These are phyloP conservation scores for Anabacerthia variegaticeps DNA, from an alignment of 2,797 vertebrate genomes.

Conservation along the genomic window DNA sequence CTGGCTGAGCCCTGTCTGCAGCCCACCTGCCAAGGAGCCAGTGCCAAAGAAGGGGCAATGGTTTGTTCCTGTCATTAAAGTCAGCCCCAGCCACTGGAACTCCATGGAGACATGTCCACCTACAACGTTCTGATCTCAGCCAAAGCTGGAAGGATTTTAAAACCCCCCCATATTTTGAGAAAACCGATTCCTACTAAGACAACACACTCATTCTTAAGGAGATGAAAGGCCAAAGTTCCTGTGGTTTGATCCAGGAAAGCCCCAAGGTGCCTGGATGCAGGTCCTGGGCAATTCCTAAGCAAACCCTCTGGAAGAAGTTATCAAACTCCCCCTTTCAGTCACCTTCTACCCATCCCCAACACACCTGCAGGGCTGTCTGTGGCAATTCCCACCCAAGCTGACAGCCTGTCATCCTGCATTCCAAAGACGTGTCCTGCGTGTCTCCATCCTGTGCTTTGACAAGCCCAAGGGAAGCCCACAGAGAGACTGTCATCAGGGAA, in stretches of 20 bases:
- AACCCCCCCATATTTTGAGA: fast-evolving
- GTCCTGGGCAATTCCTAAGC: not conserved
- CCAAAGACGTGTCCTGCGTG: fast-evolving
- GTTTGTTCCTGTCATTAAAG: not conserved
- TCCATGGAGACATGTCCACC: not conserved
- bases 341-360: not conserved
- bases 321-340: not conserved
- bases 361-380: not conserved
- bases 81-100: not conserved
- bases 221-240: not conserved
- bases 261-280: fast-evolving
- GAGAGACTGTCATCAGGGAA: not conserved
- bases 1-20: not conserved
- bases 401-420: not conserved
- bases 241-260: not conserved
- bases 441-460: not conserved
- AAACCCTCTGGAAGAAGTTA: not conserved
- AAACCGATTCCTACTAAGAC: not conserved
- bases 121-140: not conserved
- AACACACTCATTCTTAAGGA: fast-evolving
- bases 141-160: not conserved
- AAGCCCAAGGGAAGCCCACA: not conserved
- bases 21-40: too few relatives aligned
- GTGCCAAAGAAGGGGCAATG: not conserved
- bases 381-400: not conserved